Evolutionary conservation across 2,888 invertebrate species (phyloP), one percentile per base, ranked within the genome.

Genomic region (Parthenolecanium corni): DNA sequence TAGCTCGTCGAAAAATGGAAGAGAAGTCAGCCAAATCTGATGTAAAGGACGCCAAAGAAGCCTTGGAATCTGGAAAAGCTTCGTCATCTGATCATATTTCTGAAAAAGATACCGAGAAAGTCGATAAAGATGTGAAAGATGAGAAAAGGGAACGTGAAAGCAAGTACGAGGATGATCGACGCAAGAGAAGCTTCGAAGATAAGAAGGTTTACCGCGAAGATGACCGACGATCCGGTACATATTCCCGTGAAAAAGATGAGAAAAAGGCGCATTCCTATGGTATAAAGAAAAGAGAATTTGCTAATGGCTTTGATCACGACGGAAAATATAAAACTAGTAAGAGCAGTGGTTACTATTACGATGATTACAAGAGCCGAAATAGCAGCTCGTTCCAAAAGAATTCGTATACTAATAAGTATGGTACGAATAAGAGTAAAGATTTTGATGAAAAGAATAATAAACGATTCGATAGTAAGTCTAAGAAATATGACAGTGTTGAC

Each of bases 1-100:
- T 58, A 36, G 58, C 58, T 38, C 58, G 58, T 9, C 40, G 56
- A 52, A 62, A 44, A 52, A 14, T 36, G 14, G 57, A 57, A 23
- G 64, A 64, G 3, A 56, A 56, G 40, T 14, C 46, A n/a, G 24
- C 16, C 4, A 44, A 25, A 6, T 18, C 21, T 2, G 57, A 64
- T 24, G n/a, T 18, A n/a, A 57, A 57, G 20, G 64, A 64, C 25
- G 21, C 36, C 11, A 64, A 54, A 46, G 52, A 52, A 23, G 25
- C 25, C 44, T 5, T 3, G 5, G 49, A 47, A n/a, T 12, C 21
- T 11, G 58, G 47, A 18, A 18, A 5, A 14, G 9, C 18, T 14
- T 44, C 46, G 20, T 2, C 49, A 14, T 14, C 21, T 9, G 49
- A 23, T 14, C 47, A 58, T 36, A 24, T 24, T 12, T 36, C 11